Evolutionary conservation across 2,888 invertebrate species (phyloP), one percentile per base, ranked within the genome.

Genomic region (Melinaea marsaeus): DNA sequence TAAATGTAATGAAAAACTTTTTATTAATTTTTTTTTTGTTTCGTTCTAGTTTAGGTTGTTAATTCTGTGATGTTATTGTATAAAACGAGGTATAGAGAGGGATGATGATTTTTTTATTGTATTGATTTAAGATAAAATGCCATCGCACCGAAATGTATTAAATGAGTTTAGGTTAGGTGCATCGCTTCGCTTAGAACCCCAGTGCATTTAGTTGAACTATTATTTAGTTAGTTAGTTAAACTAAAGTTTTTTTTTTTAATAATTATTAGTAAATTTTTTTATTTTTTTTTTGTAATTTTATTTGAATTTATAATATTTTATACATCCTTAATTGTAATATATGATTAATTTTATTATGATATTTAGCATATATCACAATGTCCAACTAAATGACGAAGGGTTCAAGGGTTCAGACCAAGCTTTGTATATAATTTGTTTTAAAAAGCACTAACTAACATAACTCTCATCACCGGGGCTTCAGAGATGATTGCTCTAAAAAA

Each of bases 101-200:
- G 22, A 37, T 11, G 35, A 58, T n/a, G 7, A 3, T 48, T 13
- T 13, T 48, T 9, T 48, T 7, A 13, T 33, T 22, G 22, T 22
- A 22, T 9, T 57, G 48, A 2, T 33, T 4, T 37, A 51, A 59
- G 51, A 42, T 45, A 5, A 57, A 51, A 34, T 4, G 45, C 61
- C 57, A 55, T 63, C 58, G 61, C 67, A 67, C 65, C 57, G 57
- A 51, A 57, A 45, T 35, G 60, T 42, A 48, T 47, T 45, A 55
- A 48, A 62, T 62, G 35, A 54, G 42, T 62, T 60, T 65, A 65
- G 63, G 22, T 22, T 65, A 63, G 59, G 54, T 61, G 59, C 58
- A 55, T 64, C 34, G 67, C 65, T 67, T 67, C 59, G 65, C 67
- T 67, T 67, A 55, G 46, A 61, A 56, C 59, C 59, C 59, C 55